Percentiles rank a stretch among this genome's conserved stretches.
These are phyloP conservation scores for Fratercula arctica DNA, from an alignment of 2,797 vertebrate species.

Conservation along the genomic window DNA sequence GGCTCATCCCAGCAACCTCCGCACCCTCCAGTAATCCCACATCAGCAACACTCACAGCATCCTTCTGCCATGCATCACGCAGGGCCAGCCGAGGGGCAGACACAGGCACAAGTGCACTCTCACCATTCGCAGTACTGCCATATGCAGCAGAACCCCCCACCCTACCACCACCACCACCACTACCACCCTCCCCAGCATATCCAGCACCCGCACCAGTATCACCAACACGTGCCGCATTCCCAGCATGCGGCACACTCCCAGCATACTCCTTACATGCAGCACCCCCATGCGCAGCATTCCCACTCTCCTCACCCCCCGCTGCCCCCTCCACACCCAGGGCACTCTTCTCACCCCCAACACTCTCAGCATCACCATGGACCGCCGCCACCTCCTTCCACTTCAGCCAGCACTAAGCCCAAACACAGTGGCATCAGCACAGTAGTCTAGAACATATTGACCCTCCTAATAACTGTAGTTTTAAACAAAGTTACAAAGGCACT, in stretches of 20 bases:
- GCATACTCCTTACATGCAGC: conserved; percentile 71
- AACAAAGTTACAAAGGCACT: conserved; percentile 28
- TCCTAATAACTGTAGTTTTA: background rate
- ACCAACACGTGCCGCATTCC: conserved; percentile 74
- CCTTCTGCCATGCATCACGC: conserved; percentile 81
- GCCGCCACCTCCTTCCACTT: conserved; percentile 77
- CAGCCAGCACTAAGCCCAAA: conserved; percentile 89
- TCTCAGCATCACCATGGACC: conserved; percentile 81
- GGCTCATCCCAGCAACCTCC: conserved; percentile 73
- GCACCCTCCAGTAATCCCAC: conserved; percentile 78
- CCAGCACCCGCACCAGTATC: conserved; percentile 86
- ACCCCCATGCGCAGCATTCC: conserved; percentile 74
- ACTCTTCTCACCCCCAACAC: conserved; percentile 80
- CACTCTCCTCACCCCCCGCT: conserved; percentile 69
- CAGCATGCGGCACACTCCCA: conserved; percentile 64
- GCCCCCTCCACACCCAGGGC: conserved; percentile 69
- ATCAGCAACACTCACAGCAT: conserved; percentile 81
- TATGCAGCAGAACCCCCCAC: conserved; percentile 89
- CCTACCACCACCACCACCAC: conserved; percentile 95
- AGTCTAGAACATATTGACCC: conserved; percentile 78
- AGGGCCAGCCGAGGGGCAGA: conserved; percentile 76
- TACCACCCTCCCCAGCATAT: conserved; percentile 90
- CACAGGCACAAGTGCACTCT: conserved; percentile 74
- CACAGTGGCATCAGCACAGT: conserved; percentile 97
- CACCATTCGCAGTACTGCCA: conserved; percentile 89